phyloP scores from a whole-genome alignment of 2,113 vertebrate genomes.

The Sialia sialis region DNA sequence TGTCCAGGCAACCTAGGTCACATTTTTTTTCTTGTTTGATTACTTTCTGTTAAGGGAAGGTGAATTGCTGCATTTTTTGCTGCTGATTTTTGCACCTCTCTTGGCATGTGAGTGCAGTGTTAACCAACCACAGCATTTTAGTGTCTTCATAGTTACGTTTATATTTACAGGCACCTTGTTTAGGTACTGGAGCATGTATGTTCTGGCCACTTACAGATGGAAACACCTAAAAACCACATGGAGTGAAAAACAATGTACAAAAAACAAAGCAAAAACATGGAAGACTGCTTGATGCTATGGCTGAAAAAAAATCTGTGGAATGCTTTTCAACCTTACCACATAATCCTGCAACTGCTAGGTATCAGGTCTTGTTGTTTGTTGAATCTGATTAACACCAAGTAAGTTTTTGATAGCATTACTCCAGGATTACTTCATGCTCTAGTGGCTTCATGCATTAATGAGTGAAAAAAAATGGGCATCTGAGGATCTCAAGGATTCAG shows the following conservation, averaged over 20 bases:
- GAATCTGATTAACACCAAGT: neutral
- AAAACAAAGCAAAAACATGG: neutral
- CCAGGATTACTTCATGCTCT: neutral
- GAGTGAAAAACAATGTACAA: neutral
- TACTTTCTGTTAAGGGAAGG: neutral
- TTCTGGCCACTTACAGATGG: neutral
- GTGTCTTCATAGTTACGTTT: neutral
- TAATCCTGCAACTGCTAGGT: neutral
- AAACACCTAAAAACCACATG: neutral
- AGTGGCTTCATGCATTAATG: neutral
- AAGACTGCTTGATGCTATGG: neutral
- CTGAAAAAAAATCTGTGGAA: neutral
- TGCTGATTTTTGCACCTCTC: neutral
- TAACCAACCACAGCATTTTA: neutral
- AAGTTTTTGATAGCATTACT: neutral
- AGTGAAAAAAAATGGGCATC: neutral
- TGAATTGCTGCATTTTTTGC: neutral
- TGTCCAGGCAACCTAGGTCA: neutral
- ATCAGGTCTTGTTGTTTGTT: neutral
- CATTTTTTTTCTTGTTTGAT: neutral
- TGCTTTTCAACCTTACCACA: neutral
- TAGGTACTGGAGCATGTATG: neutral
- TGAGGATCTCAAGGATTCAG: neutral
- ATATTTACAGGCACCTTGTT: neutral
- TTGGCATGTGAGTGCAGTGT: neutral